These are phyloP conservation scores for Tineola bisselliella DNA, from an alignment of 2,888 invertebrate genomes.

Conservation along the genomic window DNA sequence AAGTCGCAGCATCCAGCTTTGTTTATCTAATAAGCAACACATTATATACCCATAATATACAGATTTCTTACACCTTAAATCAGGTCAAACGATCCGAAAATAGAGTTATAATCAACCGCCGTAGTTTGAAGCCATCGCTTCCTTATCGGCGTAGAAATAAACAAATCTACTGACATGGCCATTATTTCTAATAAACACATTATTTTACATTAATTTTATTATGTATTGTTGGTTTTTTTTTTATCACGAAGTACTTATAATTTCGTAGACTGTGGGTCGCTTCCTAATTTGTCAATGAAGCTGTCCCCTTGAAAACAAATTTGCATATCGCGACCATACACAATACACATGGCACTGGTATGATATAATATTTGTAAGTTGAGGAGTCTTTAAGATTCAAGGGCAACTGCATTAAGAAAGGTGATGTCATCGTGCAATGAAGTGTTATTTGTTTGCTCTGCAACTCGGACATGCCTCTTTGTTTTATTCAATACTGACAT, in stretches of 20 bases:
- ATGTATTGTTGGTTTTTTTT: too few relatives aligned
- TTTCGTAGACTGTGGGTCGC: too few relatives aligned
- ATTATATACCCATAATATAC: not conserved
- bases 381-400: not conserved
- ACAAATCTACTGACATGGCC: not conserved
- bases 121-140: not conserved
- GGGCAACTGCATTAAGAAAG: not conserved
- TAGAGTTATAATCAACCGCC: not conserved
- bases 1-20: conserved; percentile 22
- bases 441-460: not conserved
- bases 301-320: too few relatives aligned
- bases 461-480: too few relatives aligned
- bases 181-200: not conserved
- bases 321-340: too few relatives aligned
- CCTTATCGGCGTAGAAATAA: conserved; percentile 1
- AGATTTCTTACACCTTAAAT: not conserved
- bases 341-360: too few relatives aligned
- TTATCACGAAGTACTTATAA: too few relatives aligned
- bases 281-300: too few relatives aligned
- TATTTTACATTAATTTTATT: too few relatives aligned
- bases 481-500: too few relatives aligned
- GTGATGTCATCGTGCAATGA: conserved; percentile 6
- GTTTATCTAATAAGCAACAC: conserved; percentile 11
- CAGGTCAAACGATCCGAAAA: not conserved
- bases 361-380: not conserved